phyloP scores from a whole-genome alignment of 2,888 invertebrate genomes.

The Pilophorus perplexus region DNA sequence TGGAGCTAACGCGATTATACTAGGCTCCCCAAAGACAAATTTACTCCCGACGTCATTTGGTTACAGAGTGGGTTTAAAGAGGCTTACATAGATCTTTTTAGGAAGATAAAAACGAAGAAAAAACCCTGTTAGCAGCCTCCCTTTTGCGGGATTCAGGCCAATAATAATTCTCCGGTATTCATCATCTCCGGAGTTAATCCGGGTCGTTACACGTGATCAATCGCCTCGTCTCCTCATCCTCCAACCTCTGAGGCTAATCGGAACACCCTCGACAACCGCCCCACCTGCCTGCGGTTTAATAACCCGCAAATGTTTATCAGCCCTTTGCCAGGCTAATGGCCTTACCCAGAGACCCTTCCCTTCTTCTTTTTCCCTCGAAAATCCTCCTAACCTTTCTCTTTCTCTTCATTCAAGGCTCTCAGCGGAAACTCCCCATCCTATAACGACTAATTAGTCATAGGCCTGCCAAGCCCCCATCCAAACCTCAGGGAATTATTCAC shows the following conservation, averaged over 20 bases:
- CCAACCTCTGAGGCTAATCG: conserved; percentile 8
- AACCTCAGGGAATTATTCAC: too few relatives aligned
- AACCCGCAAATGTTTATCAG: conserved; percentile 27
- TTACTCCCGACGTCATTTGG: not conserved
- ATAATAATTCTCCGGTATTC: conserved; percentile 24
- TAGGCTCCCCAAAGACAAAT: conserved; percentile 4
- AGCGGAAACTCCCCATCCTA: not conserved
- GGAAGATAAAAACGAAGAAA: not conserved
- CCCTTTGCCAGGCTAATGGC: conserved; percentile 1
- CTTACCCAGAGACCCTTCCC: not conserved
- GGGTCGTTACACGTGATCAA: conserved; percentile 30
- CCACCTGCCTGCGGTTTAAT: conserved; percentile 6
- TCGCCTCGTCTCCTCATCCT: conserved; percentile 6
- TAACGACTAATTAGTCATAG: conserved; percentile 3
- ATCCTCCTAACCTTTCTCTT: too few relatives aligned
- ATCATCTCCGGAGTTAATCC: conserved; percentile 21
- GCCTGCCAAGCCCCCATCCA: not conserved
- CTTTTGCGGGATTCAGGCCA: conserved; percentile 11
- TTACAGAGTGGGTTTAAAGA: conserved; percentile 11
- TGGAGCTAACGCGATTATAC: too few relatives aligned
- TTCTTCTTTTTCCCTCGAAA: not conserved
- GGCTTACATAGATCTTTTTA: conserved; percentile 6
- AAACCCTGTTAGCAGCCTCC: conserved; percentile 17
- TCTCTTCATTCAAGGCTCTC: not conserved
- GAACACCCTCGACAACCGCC: not conserved